These are phyloP conservation scores for Chirona hameri DNA, from an alignment of 2,888 invertebrate species.

Conservation along the genomic window DNA sequence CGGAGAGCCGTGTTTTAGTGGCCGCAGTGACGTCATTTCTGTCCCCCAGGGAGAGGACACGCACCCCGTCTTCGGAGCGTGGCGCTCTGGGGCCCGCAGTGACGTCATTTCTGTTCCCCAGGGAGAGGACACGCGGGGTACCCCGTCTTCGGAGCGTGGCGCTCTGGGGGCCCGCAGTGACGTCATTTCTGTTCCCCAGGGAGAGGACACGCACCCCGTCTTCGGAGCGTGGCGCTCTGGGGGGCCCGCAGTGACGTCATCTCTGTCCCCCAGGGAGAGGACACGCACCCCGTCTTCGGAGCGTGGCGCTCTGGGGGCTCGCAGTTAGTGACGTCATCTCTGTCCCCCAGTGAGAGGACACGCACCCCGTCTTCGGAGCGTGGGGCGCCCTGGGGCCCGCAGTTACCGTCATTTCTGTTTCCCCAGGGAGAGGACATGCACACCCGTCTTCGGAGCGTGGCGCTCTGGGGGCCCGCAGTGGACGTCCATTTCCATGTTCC, in stretches of 20 bases:
- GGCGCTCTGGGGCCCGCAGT: constrained; percentile 41
- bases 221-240: constrained; percentile 40
- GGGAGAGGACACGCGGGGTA: too few species aligned
- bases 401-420: too few species aligned
- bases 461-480: neutral
- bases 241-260: constrained; percentile 42
- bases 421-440: too few species aligned
- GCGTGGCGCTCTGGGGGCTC: too few species aligned
- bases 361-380: too few species aligned
- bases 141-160: neutral
- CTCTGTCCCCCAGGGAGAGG: too few species aligned
- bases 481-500: neutral
- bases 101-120: constrained; percentile 31
- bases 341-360: neutral
- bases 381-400: constrained; percentile 42
- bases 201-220: constrained; percentile 9
- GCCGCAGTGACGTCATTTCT: neutral
- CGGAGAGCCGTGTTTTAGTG: too few species aligned
- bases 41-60: constrained; percentile 6
- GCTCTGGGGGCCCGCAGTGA: neutral
- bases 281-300: too few species aligned
- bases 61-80: constrained; percentile 24
- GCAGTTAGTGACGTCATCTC: too few species aligned
- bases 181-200: neutral
- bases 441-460: neutral